Conservation (phyloP, 2,797 vertebrate species). For the Percopsis omiscomaycus region DNA sequence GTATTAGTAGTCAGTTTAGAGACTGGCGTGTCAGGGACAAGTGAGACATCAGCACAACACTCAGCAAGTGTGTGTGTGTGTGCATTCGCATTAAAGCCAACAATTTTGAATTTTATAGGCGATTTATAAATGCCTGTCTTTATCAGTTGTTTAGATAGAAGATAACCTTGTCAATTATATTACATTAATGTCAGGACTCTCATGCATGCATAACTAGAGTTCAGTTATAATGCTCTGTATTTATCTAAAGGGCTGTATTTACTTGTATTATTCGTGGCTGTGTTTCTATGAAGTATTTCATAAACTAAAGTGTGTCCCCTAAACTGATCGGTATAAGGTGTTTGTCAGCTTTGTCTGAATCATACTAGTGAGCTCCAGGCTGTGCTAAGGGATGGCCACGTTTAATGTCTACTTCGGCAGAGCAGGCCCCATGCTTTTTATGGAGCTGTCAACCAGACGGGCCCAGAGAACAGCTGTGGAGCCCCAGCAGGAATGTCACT, state of each 20-base stretch:
- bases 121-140: no score
- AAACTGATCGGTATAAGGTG: constrained; percentile 5
- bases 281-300: constrained; percentile 6
- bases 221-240: no score
- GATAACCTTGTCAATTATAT: no score
- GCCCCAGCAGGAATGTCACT: constrained; percentile 59
- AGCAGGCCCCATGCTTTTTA: constrained; percentile 71
- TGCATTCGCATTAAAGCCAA: no score
- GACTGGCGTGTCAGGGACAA: no score
- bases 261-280: not conserved
- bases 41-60: no score
- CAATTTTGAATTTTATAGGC: no score
- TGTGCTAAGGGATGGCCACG: constrained; percentile 51
- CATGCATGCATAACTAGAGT: no score
- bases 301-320: constrained; percentile 13
- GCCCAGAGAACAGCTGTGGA: constrained; percentile 74
- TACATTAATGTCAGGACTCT: no score
- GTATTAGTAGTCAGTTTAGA: no score
- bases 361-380: constrained; percentile 26
- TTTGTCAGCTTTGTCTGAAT: constrained; percentile 15
- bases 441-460: constrained; percentile 72
- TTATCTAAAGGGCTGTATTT: not conserved
- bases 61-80: no score
- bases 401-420: constrained; percentile 64
- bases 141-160: no score